A percentile compares a stretch with the other conserved stretches of the same genome.
phyloP scores from a whole-genome alignment of 2,113 vertebrate genomes.

The Centropus bengalensis region DNA sequence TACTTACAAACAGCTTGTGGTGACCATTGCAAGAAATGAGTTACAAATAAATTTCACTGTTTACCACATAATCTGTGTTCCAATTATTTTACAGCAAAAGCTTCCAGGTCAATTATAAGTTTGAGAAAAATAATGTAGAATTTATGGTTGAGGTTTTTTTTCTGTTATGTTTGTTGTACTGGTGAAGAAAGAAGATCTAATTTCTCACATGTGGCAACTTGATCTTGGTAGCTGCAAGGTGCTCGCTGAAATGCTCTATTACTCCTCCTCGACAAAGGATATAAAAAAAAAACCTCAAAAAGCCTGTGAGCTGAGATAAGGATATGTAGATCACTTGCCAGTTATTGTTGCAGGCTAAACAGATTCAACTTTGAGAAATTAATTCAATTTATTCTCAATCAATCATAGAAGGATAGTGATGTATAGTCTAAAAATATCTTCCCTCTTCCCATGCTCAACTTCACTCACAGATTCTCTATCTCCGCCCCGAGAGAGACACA shows the following conservation, averaged over 20 bases:
- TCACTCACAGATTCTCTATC: not conserved
- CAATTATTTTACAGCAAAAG: not conserved
- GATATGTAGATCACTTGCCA: not conserved
- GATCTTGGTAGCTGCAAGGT: not conserved
- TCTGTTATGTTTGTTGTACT: not conserved
- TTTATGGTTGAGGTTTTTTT: not conserved
- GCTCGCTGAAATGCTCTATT: not conserved
- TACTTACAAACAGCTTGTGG: not conserved
- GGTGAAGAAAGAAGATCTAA: not conserved
- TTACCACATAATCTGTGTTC: not conserved
- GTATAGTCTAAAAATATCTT: not conserved
- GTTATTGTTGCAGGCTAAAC: not conserved
- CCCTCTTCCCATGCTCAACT: not conserved
- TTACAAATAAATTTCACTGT: not conserved
- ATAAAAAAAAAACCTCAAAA: not conserved
- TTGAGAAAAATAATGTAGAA: not conserved
- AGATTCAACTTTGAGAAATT: not conserved
- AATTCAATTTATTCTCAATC: not conserved
- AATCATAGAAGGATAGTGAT: not conserved
- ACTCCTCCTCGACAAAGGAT: not conserved
- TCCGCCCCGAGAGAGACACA: not conserved
- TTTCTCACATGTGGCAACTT: not conserved
- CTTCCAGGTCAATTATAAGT: not conserved
- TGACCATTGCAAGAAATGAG: not conserved
- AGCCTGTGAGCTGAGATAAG: not conserved